Evolutionary conservation across 1,140 invertebrate species (phyloP).

Genomic region (Rhopalosiphum maidis): DNA sequence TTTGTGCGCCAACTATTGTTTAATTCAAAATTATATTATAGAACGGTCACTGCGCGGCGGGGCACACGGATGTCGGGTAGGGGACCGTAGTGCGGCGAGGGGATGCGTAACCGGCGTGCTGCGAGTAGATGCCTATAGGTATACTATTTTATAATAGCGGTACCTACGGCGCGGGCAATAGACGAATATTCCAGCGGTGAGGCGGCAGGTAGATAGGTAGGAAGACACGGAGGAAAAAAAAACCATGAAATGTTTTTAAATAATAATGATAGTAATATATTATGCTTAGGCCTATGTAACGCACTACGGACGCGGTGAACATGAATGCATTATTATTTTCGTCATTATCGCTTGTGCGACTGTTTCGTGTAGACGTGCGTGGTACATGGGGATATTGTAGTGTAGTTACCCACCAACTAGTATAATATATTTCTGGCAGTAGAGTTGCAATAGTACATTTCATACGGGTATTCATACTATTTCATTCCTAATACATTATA

Average conservation of each 20-base stretch:
- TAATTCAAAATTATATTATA: slow-evolving; percentile 3
- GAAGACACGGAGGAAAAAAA: not conserved
- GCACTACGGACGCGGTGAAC: not conserved
- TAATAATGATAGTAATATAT: not conserved
- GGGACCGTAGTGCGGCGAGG: not conserved
- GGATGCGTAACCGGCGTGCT: not conserved
- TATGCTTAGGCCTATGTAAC: not conserved
- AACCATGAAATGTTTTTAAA: slow-evolving; percentile 5
- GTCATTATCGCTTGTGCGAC: not conserved
- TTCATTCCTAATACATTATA: not conserved
- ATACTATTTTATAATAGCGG: not conserved
- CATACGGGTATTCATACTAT: no score
- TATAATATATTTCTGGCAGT: not conserved
- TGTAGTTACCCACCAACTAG: not conserved
- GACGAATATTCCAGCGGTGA: not conserved
- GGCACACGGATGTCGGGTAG: not conserved
- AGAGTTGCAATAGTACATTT: not conserved
- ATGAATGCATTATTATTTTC: not conserved
- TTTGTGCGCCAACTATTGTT: slow-evolving; percentile 8
- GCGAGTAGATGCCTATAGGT: not conserved
- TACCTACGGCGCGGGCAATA: not conserved
- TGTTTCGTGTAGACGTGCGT: not conserved
- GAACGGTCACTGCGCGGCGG: not conserved
- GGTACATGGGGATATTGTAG: not conserved
- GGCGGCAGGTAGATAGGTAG: not conserved